These are phyloP conservation scores for Melinaea menophilus DNA, from an alignment of 2,888 invertebrate species.

Conservation along the genomic window DNA sequence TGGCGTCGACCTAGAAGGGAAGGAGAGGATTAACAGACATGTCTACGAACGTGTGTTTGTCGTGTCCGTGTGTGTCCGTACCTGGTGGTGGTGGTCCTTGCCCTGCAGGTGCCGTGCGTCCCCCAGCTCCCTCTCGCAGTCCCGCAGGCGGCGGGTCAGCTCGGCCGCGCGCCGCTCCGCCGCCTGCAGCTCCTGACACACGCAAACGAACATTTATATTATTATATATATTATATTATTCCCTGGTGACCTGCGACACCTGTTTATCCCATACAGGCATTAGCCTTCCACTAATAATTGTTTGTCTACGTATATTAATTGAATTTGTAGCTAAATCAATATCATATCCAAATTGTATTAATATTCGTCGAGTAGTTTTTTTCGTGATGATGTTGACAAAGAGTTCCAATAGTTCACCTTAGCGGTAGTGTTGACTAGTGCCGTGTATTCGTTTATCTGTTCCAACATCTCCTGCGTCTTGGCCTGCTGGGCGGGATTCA, in stretches of 20 bases:
- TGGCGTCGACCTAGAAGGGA: conserved; percentile 1
- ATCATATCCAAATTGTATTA: too few relatives aligned
- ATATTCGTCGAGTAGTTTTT: not conserved
- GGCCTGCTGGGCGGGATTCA: conserved; percentile 52
- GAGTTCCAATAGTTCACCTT: conserved; percentile 42
- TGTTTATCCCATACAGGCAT: too few relatives aligned
- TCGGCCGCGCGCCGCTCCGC: conserved; percentile 52
- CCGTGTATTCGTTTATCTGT: conserved; percentile 52
- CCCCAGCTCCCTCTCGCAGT: conserved; percentile 51
- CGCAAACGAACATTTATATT: not conserved
- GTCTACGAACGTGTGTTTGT: too few relatives aligned
- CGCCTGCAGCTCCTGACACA: conserved; percentile 47
- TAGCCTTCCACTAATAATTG: too few relatives aligned
- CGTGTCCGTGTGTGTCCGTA: conserved; percentile 3
- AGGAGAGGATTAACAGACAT: not conserved
- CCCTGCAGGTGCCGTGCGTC: conserved; percentile 51
- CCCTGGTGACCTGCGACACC: not conserved
- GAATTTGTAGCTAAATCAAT: too few relatives aligned
- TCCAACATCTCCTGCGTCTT: conserved; percentile 53
- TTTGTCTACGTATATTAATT: too few relatives aligned
- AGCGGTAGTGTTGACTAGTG: conserved; percentile 47
- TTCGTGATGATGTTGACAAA: not conserved
- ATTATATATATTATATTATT: conserved; percentile 1
- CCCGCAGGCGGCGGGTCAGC: conserved; percentile 43
- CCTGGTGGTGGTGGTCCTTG: conserved; percentile 22